Evolutionary conservation across 1,140 invertebrate genomes (phyloP), one percentile per base, ranked within the genome.

Genomic region (Aricia agestis): DNA sequence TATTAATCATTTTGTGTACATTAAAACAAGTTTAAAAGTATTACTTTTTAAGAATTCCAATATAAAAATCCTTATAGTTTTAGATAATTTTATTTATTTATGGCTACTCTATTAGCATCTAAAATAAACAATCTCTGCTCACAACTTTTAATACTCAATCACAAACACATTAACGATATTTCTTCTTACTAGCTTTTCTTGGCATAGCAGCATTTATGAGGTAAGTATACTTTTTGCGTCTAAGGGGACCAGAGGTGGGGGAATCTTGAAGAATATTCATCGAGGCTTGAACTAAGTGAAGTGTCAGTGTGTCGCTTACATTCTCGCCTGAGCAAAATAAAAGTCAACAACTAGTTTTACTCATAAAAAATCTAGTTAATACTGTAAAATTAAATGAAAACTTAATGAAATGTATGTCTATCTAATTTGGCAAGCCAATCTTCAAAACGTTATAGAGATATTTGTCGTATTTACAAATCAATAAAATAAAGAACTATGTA

Each of bases 91-190:
- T 13, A 9, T 36, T 10, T 1, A 52, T 36, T 7, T 7, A 4
- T 36, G 9, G 13, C 45, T 52, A 52, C 45, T 13, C 45, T 52
- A 9, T 7, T 1, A 0, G 6, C 1, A 13, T 52, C 45, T 52
- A 52, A 72, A 45, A 75, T 71, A 75, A 73, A 76, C 78, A 83
- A 88, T 85, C 86, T 89, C 87, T 89, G 87, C 84, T 86, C 85
- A 77, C 71, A 82, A 76, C 19, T 63, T 63, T 11, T 63, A 63
- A 19, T 25, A 63, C 19, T 25, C 5, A 32, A 69, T 65, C 63
- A 67, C 17, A 57, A 61, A 10, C 11, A 4, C 11, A 68, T 70
- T 18, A 59, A n/a, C 52, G 0, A 63, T 63, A 10, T 63, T 3
- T 18, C 17, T 63, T 63, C 19, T 25, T 52, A 71, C n/a, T 68